Base-by-base conservation (phyloP, 2,888 invertebrate genomes). In the Rhagonycha fulva region DNA sequence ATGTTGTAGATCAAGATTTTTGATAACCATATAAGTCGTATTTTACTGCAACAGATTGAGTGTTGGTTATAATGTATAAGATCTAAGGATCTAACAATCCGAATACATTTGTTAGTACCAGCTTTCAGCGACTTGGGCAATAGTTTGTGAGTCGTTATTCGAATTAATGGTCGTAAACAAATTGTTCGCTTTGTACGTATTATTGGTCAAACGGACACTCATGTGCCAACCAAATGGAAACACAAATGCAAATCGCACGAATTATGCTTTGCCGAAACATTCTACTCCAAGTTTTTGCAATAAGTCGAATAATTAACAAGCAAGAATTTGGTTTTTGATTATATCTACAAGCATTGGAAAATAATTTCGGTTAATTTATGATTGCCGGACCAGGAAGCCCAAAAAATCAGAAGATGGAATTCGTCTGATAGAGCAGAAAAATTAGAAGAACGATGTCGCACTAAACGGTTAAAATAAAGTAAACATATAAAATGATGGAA, bases 111-210 rank as follows among this genome's bases (percentile, higher is more conserved):
- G 71, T 71, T 71, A 62, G 71, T 62, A 71, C 62, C 70, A 68
- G 70, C 71, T 74, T 75, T 75, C 75, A 75, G 19, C 60, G 75
- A 71, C 75, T 68, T 63, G 67, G 62, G 67, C 68, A 71, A 70
- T 75, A 75, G 71, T 75, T 67, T 71, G 71, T 62, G 75, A 75
- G 71, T 75, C 70, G 70, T 71, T 75, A 75, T 75, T 71, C 67
- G 70, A 71, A 67, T 71, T 68, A 71, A 75, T 75, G 62, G 75
- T 75, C 75, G 71, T 75, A 75, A 75, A 75, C 75, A 75, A 75
- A 75, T 71, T 71, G 75, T 67, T 71, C 71, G 66, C 67, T 63
- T 70, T 71, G 71, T 60, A 66, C 74, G 71, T 74, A 67, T 32
- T 32, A 67, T 32, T 32, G 32, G 32, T 32, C 32, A 32, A 32